A percentile compares a stretch with the other conserved stretches of the same genome.
These are phyloP conservation scores for Aix galericulata DNA, from an alignment of 2,113 vertebrate genomes.

Conservation along the genomic window DNA sequence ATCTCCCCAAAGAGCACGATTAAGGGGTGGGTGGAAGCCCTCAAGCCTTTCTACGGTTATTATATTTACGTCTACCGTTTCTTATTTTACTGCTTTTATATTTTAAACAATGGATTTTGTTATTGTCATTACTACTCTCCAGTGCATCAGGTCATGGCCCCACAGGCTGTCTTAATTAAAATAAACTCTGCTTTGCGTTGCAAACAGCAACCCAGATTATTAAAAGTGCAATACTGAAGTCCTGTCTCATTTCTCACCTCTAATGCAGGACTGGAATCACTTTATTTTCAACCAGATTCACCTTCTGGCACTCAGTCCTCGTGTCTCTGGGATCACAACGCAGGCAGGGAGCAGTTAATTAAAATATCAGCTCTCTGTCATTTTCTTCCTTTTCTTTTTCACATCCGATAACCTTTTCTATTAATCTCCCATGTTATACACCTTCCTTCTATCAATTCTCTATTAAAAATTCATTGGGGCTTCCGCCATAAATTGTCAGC, in stretches of 20 bases:
- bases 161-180: constrained; percentile 2
- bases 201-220: not conserved
- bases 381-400: constrained; percentile 12
- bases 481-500: not conserved
- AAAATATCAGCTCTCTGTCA: constrained; percentile 43
- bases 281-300: constrained; percentile 50
- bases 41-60: not conserved
- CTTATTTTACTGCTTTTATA: not conserved
- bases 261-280: not conserved
- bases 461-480: constrained; percentile 29
- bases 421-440: constrained; percentile 21
- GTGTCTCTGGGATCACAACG: constrained; percentile 25
- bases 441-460: constrained; percentile 7
- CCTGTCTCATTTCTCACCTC: constrained; percentile 13
- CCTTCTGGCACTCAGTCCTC: constrained; percentile 37
- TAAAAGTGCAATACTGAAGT: not conserved
- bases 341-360: constrained; percentile 58
- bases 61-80: not conserved
- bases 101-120: not conserved
- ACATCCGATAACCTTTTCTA: constrained; percentile 6
- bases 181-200: not conserved
- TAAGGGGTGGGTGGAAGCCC: not conserved
- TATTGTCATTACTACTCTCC: not conserved
- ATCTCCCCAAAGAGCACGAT: not conserved
- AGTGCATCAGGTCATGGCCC: not conserved